A percentile compares a stretch with the other conserved stretches of the same genome.
Evolutionary conservation across 35 echinoderm and acorn worm species (phyloP).

Genomic region (Strongylocentrotus purpuratus): DNA sequence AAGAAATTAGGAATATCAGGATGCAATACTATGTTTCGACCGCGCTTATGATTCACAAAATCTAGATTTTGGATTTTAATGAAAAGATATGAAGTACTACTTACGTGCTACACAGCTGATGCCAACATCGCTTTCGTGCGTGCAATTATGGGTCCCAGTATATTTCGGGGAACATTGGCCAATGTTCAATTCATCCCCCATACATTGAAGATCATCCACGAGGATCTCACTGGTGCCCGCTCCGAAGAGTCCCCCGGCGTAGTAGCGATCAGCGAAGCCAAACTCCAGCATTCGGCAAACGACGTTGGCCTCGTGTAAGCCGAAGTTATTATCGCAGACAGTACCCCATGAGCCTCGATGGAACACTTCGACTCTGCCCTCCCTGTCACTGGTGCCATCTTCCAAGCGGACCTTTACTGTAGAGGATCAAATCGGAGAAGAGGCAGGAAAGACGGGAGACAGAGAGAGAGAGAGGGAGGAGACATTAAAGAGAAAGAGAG

Average conservation of each 20-base stretch:
- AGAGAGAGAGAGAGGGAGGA: too few relatives aligned
- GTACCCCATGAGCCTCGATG: not conserved
- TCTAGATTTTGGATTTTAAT: too few relatives aligned
- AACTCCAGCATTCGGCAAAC: not conserved
- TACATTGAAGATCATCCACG: not conserved
- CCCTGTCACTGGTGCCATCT: not conserved
- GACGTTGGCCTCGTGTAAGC: not conserved
- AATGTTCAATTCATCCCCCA: not conserved
- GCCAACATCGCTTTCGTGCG: not conserved
- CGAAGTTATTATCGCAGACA: not conserved
- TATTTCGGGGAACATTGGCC: not conserved
- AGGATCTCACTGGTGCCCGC: not conserved
- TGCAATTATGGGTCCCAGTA: not conserved
- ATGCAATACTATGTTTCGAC: too few relatives aligned
- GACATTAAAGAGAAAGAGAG: too few relatives aligned
- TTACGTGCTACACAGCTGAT: not conserved
- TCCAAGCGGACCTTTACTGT: not conserved
- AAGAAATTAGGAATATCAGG: too few relatives aligned
- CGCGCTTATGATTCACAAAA: too few relatives aligned
- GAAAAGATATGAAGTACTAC: not conserved
- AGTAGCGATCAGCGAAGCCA: not conserved
- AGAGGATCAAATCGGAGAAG: not conserved
- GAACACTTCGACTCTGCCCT: not conserved
- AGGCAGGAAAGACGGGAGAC: not conserved
- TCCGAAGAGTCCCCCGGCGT: not conserved